Conservation (phyloP, 2,888 invertebrate genomes). For the Mesodorylaimus sp. region DNA sequence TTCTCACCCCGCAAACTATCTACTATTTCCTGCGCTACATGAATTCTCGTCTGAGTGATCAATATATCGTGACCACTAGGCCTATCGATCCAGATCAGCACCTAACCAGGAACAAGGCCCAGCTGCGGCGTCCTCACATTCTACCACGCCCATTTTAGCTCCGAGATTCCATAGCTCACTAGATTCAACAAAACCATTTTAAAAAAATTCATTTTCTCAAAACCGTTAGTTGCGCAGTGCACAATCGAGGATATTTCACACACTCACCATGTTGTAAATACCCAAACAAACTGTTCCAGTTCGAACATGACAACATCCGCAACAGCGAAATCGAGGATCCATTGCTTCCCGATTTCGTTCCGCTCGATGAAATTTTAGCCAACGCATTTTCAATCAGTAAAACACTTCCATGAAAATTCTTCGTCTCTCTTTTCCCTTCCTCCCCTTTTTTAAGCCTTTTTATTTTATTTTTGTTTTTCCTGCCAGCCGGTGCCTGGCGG, state of each 20-base stretch:
- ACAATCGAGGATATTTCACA: background rate
- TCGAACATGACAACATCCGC: slow-evolving; percentile 11
- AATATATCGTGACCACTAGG: no score
- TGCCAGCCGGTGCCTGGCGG: no score
- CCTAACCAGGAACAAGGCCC: no score
- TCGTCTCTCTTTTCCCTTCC: background rate
- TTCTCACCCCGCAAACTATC: no score
- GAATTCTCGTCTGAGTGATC: no score
- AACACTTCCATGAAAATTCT: background rate
- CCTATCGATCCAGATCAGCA: no score
- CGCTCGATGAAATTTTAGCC: background rate
- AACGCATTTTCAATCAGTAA: slow-evolving; percentile 1
- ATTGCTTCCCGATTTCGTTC: no score
- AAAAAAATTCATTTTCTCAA: background rate
- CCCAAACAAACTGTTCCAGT: slow-evolving; percentile 4
- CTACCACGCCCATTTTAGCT: no score
- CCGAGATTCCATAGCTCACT: no score
- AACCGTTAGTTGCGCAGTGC: background rate
- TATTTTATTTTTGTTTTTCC: background rate
- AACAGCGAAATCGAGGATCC: slow-evolving; percentile 9
- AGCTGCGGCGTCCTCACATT: no score
- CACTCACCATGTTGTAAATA: slow-evolving; percentile 2
- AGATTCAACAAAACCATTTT: no score
- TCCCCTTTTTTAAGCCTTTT: background rate
- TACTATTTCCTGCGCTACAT: no score